Base-by-base conservation (phyloP, 2,113 vertebrate species). In the Noctilio leporinus region DNA sequence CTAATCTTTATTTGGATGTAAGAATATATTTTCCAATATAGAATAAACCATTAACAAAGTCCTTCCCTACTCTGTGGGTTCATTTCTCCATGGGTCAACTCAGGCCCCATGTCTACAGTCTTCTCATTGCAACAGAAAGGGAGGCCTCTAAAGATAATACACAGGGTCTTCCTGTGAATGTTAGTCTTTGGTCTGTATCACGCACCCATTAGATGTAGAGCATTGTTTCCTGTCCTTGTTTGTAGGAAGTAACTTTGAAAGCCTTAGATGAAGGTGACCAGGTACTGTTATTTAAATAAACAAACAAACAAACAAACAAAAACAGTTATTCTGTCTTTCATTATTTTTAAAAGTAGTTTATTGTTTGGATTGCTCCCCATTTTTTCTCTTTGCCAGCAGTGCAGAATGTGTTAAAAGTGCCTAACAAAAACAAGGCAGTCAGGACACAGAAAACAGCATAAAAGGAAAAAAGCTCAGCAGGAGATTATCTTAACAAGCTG, bases 401-500 rank as follows among this genome's bases (percentile, higher is more conserved):
- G 55, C 26, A 86, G 85, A 96, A 86, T 64, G 53, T 95, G 81
- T 94, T 98, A 97, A 96, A 97, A 96, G 51, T 87, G 45, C 67
- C 86, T 96, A 86, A 97, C 88, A 43, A 95, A 98, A 98, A 95
- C 75, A 96, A 97, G 93, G 88, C 87, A 55, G 91, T 91, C 26
- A 81, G 96, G 19, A 89, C 64, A 59, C 64, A 91, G 92, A 97
- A 97, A 86, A 30, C 94, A 93, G 83, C 87, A 59, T 35, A 35
- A 95, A 94, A 85, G 81, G 96, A 90, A 97, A 96, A 97, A 45
- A 33, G 59, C 97, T 96, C 93, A 0, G 86, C n/a, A 0, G 97
- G 98, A 97, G 96, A 76, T 86, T 73, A 95, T 95, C 97, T 96
- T 98, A 98, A 98, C 97, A 97, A 98, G 98, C 97, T 85, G 86